Evolutionary conservation across 1,140 invertebrate species (phyloP).

Genomic region (Drosophila micromelanica): DNA sequence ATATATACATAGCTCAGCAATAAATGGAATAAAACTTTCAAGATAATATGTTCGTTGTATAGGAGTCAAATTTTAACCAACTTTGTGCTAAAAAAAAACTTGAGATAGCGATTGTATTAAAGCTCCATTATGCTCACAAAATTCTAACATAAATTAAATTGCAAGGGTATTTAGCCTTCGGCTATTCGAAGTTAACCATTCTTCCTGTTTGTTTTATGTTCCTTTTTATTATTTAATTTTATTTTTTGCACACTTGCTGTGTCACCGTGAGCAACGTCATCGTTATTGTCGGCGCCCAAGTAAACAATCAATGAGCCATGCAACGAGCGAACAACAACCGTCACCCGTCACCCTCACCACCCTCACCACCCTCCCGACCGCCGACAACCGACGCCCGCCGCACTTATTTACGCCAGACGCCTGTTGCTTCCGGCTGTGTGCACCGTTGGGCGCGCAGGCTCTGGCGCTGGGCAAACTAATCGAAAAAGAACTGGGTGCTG

Average conservation of each 20-base stretch:
- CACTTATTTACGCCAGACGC: slow-evolving; percentile 17
- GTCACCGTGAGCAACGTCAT: slow-evolving; percentile 28
- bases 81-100: too few species aligned
- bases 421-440: slow-evolving; percentile 45
- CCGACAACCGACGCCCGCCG: too few species aligned
- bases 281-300: slow-evolving; percentile 52
- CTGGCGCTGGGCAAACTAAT: slow-evolving; percentile 26
- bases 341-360: too few species aligned
- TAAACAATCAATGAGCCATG: slow-evolving; percentile 65
- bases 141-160: too few species aligned
- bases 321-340: slow-evolving; percentile 17
- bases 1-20: too few species aligned
- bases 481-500: slow-evolving; percentile 9
- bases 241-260: slow-evolving; percentile 28
- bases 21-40: too few species aligned
- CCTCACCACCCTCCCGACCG: too few species aligned
- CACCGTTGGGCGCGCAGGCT: background rate
- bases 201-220: background rate
- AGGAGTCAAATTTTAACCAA: too few species aligned
- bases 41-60: too few species aligned
- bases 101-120: too few species aligned
- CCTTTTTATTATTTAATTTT: background rate
- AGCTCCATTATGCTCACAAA: too few species aligned
- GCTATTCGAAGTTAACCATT: background rate
- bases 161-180: background rate